Conservation (phyloP, 2,113 vertebrate species). For the Bufo gargarizans region DNA sequence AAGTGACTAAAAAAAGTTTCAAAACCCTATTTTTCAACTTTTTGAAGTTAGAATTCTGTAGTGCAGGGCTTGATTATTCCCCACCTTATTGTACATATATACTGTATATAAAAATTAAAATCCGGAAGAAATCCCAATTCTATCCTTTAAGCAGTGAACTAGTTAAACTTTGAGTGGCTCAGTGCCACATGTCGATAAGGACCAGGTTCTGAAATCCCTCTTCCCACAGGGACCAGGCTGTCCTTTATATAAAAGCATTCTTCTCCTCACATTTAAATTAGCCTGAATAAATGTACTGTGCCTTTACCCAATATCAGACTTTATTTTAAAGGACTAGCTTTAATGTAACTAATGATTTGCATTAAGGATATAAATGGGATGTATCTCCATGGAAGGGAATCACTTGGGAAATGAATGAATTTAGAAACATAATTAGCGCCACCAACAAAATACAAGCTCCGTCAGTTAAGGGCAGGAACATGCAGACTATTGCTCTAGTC, state of each 20-base stretch:
- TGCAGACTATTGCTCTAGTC: neutral
- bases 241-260: neutral
- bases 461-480: neutral
- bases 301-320: neutral
- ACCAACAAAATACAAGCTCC: neutral
- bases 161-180: too few relatives aligned
- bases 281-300: neutral
- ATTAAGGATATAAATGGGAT: constrained; percentile 34
- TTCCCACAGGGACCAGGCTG: neutral
- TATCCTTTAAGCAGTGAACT: too few relatives aligned
- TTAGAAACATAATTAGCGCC: constrained; percentile 6
- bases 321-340: neutral
- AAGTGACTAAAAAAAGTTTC: too few relatives aligned
- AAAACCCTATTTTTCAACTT: too few relatives aligned
- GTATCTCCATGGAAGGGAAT: neutral
- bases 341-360: neutral
- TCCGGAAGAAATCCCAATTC: too few relatives aligned
- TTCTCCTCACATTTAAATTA: constrained; percentile 6
- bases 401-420: neutral
- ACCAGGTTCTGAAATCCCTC: neutral
- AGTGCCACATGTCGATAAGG: neutral
- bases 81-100: too few relatives aligned
- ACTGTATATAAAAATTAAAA: too few relatives aligned
- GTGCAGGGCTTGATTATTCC: too few relatives aligned
- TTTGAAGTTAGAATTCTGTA: too few relatives aligned